These are phyloP conservation scores for Calephelis virginiensis DNA, from an alignment of 1,140 invertebrate species.

Conservation along the genomic window DNA sequence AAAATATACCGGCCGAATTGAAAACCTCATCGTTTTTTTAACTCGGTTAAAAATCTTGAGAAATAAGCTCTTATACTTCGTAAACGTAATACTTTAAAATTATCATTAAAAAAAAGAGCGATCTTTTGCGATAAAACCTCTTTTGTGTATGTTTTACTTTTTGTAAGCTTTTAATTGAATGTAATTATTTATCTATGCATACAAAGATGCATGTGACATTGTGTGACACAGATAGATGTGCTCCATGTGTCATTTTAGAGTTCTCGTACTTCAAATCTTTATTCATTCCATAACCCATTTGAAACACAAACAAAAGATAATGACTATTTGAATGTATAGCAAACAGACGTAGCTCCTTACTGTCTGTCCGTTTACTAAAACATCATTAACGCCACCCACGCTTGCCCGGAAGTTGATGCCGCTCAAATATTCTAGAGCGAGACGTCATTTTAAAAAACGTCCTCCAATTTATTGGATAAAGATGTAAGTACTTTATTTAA, in stretches of 20 bases:
- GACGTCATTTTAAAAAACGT: not conserved
- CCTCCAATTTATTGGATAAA: too few species aligned
- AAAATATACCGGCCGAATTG: too few species aligned
- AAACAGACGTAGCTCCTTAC: not conserved
- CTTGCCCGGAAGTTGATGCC: not conserved
- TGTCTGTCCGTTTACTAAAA: not conserved
- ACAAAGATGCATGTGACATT: not conserved
- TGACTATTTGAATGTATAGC: not conserved
- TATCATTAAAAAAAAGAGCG: too few species aligned
- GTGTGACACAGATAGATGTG: not conserved
- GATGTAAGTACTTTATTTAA: too few species aligned
- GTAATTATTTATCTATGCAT: too few species aligned
- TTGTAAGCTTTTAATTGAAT: too few species aligned
- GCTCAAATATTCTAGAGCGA: not conserved
- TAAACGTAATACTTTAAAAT: too few species aligned
- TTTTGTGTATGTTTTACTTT: too few species aligned
- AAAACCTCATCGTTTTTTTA: too few species aligned
- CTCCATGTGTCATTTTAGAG: not conserved
- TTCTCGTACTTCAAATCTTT: not conserved
- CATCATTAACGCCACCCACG: conserved; percentile 6
- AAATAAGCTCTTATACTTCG: too few species aligned
- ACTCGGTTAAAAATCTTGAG: too few species aligned
- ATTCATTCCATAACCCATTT: not conserved
- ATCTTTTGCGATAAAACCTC: too few species aligned
- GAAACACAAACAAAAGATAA: not conserved